These are phyloP conservation scores for Amphiura filiformis DNA, from an alignment of 35 echinoderm and acorn worm species.

Conservation along the genomic window DNA sequence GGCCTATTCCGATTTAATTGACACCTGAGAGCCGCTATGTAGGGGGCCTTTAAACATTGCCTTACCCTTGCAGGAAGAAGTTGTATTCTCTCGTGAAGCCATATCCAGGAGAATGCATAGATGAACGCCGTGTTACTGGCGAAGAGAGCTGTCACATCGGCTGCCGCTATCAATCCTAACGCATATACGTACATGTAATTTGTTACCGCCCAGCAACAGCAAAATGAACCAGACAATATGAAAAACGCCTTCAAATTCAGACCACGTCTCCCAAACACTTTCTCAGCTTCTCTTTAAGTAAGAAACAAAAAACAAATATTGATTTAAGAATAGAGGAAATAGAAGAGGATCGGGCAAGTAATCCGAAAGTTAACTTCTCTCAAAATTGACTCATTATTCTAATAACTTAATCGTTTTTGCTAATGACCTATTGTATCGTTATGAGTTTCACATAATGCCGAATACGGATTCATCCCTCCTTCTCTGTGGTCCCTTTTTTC, in stretches of 20 bases:
- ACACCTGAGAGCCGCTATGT: too few species aligned
- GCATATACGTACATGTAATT: constrained; percentile 98
- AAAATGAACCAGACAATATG: constrained; percentile 62
- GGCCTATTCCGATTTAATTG: too few species aligned
- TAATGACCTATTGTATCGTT: too few species aligned
- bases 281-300: constrained; percentile 57
- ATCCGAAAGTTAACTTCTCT: too few species aligned
- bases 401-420: too few species aligned
- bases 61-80: constrained; percentile 78
- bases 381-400: too few species aligned
- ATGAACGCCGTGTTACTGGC: constrained; percentile 96
- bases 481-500: too few species aligned
- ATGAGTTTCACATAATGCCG: too few species aligned
- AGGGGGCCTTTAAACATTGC: not conserved
- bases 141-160: constrained; percentile 95
- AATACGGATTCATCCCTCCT: too few species aligned
- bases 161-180: constrained; percentile 84
- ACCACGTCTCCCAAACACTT: constrained; percentile 65
- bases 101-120: constrained; percentile 92
- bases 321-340: not conserved
- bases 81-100: constrained; percentile 73
- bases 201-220: constrained; percentile 76
- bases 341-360: not conserved
- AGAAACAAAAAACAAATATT: constrained; percentile 13
- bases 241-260: constrained; percentile 55